Conservation (phyloP, 2,888 invertebrate species). For the Dermolepida albohirtum region DNA sequence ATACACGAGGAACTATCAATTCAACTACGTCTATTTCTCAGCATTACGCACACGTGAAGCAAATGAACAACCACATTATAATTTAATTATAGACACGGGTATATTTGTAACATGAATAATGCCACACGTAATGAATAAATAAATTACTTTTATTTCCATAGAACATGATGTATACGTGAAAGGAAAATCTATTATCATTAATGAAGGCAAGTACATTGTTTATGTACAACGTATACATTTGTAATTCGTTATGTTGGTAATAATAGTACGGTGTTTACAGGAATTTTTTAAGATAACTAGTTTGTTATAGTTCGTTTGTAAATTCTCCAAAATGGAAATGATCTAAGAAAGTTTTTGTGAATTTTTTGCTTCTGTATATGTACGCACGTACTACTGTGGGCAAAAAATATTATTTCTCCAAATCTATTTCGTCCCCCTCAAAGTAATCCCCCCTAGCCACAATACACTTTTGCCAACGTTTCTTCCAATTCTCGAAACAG, state of each 20-base stretch:
- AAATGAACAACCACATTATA: constrained; percentile 12
- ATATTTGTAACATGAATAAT: constrained; percentile 22
- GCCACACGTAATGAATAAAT: constrained; percentile 19
- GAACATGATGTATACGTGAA: constrained; percentile 11
- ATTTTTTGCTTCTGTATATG: too few species aligned
- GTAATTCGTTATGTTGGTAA: constrained; percentile 1
- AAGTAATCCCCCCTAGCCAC: too few species aligned
- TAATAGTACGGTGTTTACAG: neutral
- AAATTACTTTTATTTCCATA: constrained; percentile 23
- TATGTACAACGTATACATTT: neutral
- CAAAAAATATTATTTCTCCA: too few species aligned
- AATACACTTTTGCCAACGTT: too few species aligned
- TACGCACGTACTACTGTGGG: too few species aligned
- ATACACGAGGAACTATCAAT: too few species aligned
- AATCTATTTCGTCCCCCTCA: too few species aligned
- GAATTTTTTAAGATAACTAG: too few species aligned
- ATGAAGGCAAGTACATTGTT: constrained; percentile 6
- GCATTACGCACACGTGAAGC: neutral
- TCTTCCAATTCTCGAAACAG: too few species aligned
- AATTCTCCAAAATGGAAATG: too few species aligned
- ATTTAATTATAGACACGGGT: constrained; percentile 24
- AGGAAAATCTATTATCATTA: constrained; percentile 2
- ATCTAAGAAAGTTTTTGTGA: too few species aligned
- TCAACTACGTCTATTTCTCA: neutral
- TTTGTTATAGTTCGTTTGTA: too few species aligned